phyloP scores from a whole-genome alignment of 2,797 vertebrate species.

The Brotogeris chrysoptera region DNA sequence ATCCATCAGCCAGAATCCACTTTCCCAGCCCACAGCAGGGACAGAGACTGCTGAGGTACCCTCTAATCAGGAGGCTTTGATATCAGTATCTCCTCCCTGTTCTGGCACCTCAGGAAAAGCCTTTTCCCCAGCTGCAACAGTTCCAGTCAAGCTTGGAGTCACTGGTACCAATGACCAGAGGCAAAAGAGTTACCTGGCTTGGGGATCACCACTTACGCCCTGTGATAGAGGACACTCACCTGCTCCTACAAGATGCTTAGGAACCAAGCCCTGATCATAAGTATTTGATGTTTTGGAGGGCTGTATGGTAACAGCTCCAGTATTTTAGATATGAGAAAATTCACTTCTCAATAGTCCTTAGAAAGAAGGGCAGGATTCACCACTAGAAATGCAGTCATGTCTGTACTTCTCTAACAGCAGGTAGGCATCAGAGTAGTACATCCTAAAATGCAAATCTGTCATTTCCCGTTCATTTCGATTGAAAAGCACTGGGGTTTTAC shows the following conservation, averaged over 20 bases:
- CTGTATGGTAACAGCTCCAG: neutral
- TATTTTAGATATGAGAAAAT: neutral
- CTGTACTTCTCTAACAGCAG: neutral
- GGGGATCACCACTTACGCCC: rapidly evolving
- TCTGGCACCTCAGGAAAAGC: neutral
- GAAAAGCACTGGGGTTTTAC: neutral
- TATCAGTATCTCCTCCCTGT: neutral
- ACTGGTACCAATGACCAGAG: neutral
- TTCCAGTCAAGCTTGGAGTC: neutral
- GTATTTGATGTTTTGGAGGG: neutral
- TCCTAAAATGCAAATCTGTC: neutral
- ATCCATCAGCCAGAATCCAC: neutral
- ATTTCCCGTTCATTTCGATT: neutral
- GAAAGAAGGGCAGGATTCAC: neutral
- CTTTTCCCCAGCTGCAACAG: neutral
- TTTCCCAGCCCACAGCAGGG: neutral
- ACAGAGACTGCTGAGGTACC: neutral
- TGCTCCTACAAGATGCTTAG: neutral
- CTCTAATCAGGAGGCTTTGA: neutral
- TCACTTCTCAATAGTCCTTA: neutral
- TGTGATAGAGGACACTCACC: neutral
- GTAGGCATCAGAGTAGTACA: neutral
- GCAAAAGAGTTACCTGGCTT: neutral
- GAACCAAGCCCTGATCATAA: neutral
- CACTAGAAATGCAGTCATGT: neutral